Percentiles rank a stretch among this genome's conserved stretches.
Evolutionary conservation across 1,140 invertebrate genomes (phyloP).

Genomic region (Cryptotermes secundus): DNA sequence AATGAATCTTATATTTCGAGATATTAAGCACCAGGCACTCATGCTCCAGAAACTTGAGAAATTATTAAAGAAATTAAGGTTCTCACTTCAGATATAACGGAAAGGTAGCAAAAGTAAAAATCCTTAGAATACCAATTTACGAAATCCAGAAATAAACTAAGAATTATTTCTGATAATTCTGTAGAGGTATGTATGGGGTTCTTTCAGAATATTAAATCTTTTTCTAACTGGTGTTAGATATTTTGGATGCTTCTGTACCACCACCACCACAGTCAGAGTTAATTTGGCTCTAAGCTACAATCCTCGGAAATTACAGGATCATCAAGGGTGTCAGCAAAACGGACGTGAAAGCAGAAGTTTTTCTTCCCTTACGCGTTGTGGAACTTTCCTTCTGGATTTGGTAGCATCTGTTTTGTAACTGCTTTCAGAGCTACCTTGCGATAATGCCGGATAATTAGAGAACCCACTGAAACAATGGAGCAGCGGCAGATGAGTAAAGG

Average conservation of each 20-base stretch:
- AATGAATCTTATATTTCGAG: too few species aligned
- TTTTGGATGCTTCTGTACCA: neutral
- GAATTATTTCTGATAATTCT: too few species aligned
- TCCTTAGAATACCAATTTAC: too few species aligned
- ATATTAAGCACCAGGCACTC: too few species aligned
- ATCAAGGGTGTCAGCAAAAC: neutral
- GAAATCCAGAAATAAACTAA: too few species aligned
- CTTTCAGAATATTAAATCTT: too few species aligned
- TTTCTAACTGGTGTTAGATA: too few species aligned
- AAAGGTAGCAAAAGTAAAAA: too few species aligned
- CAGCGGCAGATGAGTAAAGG: neutral
- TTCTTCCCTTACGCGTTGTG: neutral
- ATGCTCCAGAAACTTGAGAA: too few species aligned
- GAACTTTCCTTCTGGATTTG: neutral
- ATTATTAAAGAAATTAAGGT: too few species aligned
- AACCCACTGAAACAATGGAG: neutral
- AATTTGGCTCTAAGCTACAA: neutral
- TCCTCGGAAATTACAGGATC: neutral
- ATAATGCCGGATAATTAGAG: slow-evolving; percentile 6
- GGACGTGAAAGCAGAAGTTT: neutral
- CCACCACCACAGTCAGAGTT: neutral
- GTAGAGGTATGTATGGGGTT: too few species aligned
- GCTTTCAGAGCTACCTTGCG: neutral
- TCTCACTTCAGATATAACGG: too few species aligned
- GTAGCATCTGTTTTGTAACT: neutral